Conservation (phyloP, 2,888 invertebrate species). For the Mechanitis mazaeus region DNA sequence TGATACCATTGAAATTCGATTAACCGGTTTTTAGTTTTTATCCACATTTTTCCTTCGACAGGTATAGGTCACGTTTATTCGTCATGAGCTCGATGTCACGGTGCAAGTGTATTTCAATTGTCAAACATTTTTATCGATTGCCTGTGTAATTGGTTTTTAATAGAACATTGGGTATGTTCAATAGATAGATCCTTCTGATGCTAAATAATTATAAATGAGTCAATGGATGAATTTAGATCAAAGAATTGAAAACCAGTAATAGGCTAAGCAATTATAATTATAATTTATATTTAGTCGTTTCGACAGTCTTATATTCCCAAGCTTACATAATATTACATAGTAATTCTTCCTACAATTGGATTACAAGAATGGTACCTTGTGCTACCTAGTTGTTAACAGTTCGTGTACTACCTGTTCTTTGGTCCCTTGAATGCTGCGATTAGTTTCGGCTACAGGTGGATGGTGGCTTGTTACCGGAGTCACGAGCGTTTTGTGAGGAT, state of each 20-base stretch:
- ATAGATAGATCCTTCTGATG: not conserved
- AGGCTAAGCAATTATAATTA: too few species aligned
- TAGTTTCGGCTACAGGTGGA: constrained; percentile 6
- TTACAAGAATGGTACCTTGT: constrained; percentile 4
- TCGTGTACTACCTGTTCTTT: too few species aligned
- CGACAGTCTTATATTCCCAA: not conserved
- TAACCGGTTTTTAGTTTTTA: constrained; percentile 28
- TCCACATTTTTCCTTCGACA: constrained; percentile 32
- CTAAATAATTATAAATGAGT: not conserved
- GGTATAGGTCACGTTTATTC: constrained; percentile 51
- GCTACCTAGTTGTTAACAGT: too few species aligned
- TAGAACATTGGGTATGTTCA: not conserved
- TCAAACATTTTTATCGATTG: not conserved
- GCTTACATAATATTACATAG: not conserved
- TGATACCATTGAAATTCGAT: constrained; percentile 20
- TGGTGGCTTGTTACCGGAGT: constrained; percentile 1
- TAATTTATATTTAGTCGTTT: not conserved
- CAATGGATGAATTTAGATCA: not conserved
- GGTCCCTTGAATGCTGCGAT: not conserved
- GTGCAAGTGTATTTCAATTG: constrained; percentile 9
- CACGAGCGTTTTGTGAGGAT: constrained; percentile 19
- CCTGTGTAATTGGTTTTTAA: constrained; percentile 13
- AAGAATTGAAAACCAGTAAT: too few species aligned
- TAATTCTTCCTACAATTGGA: constrained; percentile 2
- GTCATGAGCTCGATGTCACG: constrained; percentile 20